These are phyloP conservation scores for Pachycephala philippinensis DNA, from an alignment of 2,113 vertebrate genomes.

Conservation along the genomic window DNA sequence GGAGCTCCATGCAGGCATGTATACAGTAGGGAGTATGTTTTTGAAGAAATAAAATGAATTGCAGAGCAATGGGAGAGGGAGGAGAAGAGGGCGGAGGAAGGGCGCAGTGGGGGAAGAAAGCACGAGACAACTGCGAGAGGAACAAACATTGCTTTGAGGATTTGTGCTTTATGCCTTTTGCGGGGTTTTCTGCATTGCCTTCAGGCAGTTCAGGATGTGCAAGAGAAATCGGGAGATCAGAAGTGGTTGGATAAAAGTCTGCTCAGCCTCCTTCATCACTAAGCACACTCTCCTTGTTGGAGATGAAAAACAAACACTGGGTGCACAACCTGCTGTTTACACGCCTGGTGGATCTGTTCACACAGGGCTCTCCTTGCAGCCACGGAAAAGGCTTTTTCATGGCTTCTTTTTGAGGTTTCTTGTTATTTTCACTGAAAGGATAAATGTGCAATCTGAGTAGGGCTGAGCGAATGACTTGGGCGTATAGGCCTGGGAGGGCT, in stretches of 20 bases:
- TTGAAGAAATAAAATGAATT: background rate
- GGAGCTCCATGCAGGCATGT: background rate
- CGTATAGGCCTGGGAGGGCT: background rate
- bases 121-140: rapidly evolving
- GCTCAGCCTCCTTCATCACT: background rate
- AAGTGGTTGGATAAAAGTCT: conserved; percentile 8
- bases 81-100: background rate
- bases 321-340: conserved; percentile 10
- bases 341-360: background rate
- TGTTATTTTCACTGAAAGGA: background rate
- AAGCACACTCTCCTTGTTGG: background rate
- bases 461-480: background rate
- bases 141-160: background rate
- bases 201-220: background rate
- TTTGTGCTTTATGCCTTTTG: background rate
- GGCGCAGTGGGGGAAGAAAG: background rate
- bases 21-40: background rate
- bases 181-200: background rate
- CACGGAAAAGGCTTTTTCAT: background rate
- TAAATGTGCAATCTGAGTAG: background rate
- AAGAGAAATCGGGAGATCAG: background rate
- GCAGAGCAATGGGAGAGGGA: background rate
- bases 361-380: background rate
- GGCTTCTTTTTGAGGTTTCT: background rate
- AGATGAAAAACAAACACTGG: conserved; percentile 26